Evolutionary conservation across 92 coral and sea anemone genomes (phyloP).

Genomic region (Umimayanthus chanpuru): DNA sequence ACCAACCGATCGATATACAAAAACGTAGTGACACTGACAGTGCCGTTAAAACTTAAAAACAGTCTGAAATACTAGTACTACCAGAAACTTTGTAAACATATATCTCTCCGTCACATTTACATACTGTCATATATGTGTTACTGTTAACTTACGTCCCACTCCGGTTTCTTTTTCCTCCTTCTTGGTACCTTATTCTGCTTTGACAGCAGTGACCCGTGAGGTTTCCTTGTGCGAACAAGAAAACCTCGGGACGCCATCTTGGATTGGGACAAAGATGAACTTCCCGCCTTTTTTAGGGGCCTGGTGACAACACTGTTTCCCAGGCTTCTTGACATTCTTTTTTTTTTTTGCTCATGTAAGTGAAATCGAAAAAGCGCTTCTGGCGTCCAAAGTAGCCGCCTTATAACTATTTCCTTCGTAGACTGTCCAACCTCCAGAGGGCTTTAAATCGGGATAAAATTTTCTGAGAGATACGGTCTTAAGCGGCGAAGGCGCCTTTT

Average conservation of each 20-base stretch:
- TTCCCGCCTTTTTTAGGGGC: conserved; percentile 24
- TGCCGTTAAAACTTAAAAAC: no score
- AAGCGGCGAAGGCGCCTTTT: no score
- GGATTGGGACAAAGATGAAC: conserved; percentile 47
- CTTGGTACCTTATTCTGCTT: conserved; percentile 61
- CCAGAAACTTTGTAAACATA: neutral
- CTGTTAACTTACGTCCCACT: conserved; percentile 89
- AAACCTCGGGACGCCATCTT: conserved; percentile 94
- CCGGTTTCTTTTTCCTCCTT: conserved; percentile 87
- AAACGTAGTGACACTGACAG: neutral
- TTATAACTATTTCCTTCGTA: no score
- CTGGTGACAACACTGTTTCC: neutral
- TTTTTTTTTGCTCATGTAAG: no score
- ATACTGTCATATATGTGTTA: neutral
- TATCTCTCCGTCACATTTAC: neutral
- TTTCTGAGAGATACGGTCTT: no score
- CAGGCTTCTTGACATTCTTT: no score
- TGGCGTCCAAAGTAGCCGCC: no score
- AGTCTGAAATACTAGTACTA: neutral
- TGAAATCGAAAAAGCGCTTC: no score
- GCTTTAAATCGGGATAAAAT: no score
- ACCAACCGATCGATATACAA: no score
- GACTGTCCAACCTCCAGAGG: no score
- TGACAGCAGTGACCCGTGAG: conserved; percentile 53
- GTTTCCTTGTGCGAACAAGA: conserved; percentile 73